Evolutionary conservation across 2,797 vertebrate species (phyloP), one percentile per base, ranked within the genome.

Genomic region (Lepilemur ruficaudatus): DNA sequence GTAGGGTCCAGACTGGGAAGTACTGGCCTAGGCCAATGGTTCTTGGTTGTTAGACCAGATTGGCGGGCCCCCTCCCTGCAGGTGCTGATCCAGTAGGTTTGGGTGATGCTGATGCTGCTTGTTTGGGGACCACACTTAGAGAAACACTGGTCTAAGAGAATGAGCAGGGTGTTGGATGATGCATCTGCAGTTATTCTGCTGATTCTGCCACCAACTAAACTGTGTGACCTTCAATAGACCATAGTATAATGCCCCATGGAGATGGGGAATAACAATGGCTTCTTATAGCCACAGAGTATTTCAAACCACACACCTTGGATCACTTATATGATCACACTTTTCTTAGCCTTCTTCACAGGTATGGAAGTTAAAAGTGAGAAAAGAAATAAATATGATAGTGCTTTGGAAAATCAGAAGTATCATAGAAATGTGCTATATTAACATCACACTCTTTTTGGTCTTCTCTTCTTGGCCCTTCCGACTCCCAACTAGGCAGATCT

Each of bases 181-280:
- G 95, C 69, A 15, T 70, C 94, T 96, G 38, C 89, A 69, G 91
- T 94, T 98, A 96, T 67, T 86, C 30, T 38, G 13, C 72, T 41
- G 50, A 8, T 12, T 95, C 25, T 96, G 94, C 83, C 35, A 18
- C 50, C 93, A 50, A 95, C 59, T 91, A 90, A 94, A 22, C 22
- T 23, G 52, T 87, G 25, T 67, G 78, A 85, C 72, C 38, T 80
- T 72, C 9, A 1, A 13, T 0, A 61, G 63, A 57, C 14, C 22
- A 57, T 46, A 48, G 80, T 79, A 23, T 4, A n/a, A 70, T 11
- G 35, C 28, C 32, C 52, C 10, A 0, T 2, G 57, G 20, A 28
- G 50, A 63, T 7, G 22, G 8, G n/a, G 15, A 75, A 59, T 48
- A 32, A 79, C 12, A 81, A 13, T 4, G 15, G 46, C 3, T 46